Evolutionary conservation across 2,888 invertebrate genomes (phyloP), one percentile per base, ranked within the genome.

Genomic region (Unio pictorum): DNA sequence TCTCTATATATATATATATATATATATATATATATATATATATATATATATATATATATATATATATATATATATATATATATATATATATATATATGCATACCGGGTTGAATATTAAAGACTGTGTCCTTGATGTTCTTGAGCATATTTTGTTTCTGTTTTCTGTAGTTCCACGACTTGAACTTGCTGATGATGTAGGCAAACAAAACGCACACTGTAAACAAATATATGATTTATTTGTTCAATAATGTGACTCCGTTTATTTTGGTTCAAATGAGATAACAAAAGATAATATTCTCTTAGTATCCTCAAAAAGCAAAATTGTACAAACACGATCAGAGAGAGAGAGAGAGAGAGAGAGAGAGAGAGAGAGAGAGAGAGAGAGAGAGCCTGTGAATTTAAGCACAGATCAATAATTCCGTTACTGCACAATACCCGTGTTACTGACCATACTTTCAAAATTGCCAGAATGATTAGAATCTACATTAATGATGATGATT

Each of bases 141-240:
- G 62, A 74, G 75, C 7, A 78, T 66, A 15, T 73, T 68, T 23
- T 68, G 69, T 1, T 83, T 71, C 18, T 75, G 75, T 23, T 74
- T 75, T 54, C 69, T 70, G 70, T 85, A 80, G 8, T 74, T 75
- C 81, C 81, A 83, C 26, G 75, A 72, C 69, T 84, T 84, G 63
- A 79, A 83, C 69, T 80, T 84, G 59, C 83, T 82, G 67, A 84
- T 66, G 18, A 84, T 56, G 66, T 74, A 86, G 11, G 84, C 86
- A 20, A 81, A 76, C 23, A 87, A 68, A 11, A 86, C 78, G 65
- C 86, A 85, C 61, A 85, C 87, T 87, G 81, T 20, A 82, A 75
- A 28, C 59, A 71, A 76, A 26, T 18, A 20, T 11, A 20, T 26
- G 17, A 17, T 15, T 8, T 11, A 8, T 18, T 30, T 4, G 26